A percentile compares a stretch with the other conserved stretches of the same genome.
Evolutionary conservation across 1,140 invertebrate genomes (phyloP).

Genomic region (Vanessa atalanta): DNA sequence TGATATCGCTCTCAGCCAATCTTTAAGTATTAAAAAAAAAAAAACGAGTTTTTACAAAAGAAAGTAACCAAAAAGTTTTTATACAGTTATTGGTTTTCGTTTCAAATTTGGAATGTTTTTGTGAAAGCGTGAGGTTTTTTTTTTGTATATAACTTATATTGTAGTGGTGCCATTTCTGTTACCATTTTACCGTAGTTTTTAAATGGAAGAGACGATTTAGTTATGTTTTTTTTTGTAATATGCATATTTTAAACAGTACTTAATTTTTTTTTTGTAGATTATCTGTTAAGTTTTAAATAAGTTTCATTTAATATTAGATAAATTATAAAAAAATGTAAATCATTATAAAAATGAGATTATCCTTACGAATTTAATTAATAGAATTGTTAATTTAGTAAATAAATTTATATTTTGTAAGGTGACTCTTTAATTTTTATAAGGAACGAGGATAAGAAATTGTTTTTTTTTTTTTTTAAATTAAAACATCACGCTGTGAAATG

Average conservation of each 20-base stretch:
- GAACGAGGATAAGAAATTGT: constrained; percentile 19
- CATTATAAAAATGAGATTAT: constrained; percentile 34
- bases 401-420: constrained; percentile 23
- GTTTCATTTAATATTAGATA: constrained; percentile 18
- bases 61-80: background rate
- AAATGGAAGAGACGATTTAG: background rate
- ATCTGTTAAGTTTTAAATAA: constrained; percentile 23
- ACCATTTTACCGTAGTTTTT: constrained; percentile 50
- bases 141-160: constrained; percentile 6
- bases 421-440: constrained; percentile 20
- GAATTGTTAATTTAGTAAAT: constrained; percentile 18
- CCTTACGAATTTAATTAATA: constrained; percentile 24
- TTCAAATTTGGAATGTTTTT: background rate
- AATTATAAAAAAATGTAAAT: constrained; percentile 5
- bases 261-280: constrained; percentile 29
- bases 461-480: constrained; percentile 30
- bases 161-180: constrained; percentile 66
- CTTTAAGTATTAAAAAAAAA: constrained; percentile 34
- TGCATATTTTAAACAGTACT: constrained; percentile 27
- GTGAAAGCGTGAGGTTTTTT: constrained; percentile 3
- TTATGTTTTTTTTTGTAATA: constrained; percentile 12
- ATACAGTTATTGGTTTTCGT: too few species aligned
- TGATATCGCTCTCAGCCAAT: constrained; percentile 31
- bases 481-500: constrained; percentile 45
- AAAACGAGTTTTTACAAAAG: constrained; percentile 6